Conservation (phyloP, 2,888 invertebrate genomes). For the Salticus scenicus region DNA sequence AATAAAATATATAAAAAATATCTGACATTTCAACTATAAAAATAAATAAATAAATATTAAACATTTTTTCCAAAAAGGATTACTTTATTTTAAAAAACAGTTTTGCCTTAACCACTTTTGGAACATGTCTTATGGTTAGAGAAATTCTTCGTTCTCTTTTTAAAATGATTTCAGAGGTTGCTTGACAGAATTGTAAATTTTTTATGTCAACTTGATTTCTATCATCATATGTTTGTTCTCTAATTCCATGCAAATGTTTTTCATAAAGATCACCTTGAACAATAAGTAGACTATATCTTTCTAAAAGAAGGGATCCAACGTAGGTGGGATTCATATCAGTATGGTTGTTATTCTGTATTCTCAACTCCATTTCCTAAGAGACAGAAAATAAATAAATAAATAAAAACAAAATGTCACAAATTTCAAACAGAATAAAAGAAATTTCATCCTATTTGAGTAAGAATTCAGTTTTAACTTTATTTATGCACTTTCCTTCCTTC, state of each 20-base stretch:
- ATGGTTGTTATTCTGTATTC: too few relatives aligned
- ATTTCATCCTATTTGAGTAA: too few relatives aligned
- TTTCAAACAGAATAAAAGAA: too few relatives aligned
- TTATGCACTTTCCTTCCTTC: too few relatives aligned
- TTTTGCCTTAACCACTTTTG: slow-evolving; percentile 78
- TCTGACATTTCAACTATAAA: too few relatives aligned
- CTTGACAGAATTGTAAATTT: slow-evolving; percentile 79
- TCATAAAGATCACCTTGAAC: slow-evolving; percentile 88
- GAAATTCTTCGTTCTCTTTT: slow-evolving; percentile 86
- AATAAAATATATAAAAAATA: too few relatives aligned
- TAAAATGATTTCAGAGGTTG: slow-evolving; percentile 75
- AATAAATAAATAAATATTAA: too few relatives aligned
- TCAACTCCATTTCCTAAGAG: not conserved
- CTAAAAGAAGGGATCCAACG: slow-evolving; percentile 85
- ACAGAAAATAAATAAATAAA: too few relatives aligned
- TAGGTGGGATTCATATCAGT: slow-evolving; percentile 42
- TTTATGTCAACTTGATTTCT: slow-evolving; percentile 73
- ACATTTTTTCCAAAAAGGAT: too few relatives aligned
- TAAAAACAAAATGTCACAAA: too few relatives aligned
- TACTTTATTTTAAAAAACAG: slow-evolving; percentile 49
- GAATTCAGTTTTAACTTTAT: too few relatives aligned
- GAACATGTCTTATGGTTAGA: slow-evolving; percentile 93
- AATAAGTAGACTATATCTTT: slow-evolving; percentile 91
- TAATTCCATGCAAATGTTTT: slow-evolving; percentile 91
- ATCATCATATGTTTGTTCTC: slow-evolving; percentile 83